Conservation (phyloP, 2,888 invertebrate genomes). For the Nesidiocoris tenuis region DNA sequence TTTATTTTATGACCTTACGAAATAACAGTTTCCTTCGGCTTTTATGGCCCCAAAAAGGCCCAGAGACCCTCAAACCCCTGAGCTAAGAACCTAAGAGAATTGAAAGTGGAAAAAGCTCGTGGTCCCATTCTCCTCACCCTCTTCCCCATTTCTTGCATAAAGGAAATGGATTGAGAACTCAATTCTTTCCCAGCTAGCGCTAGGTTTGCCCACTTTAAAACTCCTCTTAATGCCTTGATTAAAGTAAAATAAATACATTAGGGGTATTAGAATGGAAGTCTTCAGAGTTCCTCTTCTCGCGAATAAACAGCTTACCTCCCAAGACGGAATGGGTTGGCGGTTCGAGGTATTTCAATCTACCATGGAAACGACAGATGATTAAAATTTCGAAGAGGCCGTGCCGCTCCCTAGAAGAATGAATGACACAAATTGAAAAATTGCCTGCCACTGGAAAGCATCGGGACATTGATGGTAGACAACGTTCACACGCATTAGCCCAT, state of each 20-base stretch:
- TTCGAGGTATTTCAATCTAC: neutral
- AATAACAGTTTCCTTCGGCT: slow-evolving; percentile 6
- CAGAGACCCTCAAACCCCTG: neutral
- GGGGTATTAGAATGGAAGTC: slow-evolving; percentile 1
- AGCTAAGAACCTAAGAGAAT: neutral
- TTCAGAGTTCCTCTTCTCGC: neutral
- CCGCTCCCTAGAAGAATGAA: too few relatives aligned
- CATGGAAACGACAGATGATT: neutral
- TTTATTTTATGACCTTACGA: slow-evolving; percentile 13
- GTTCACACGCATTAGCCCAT: too few relatives aligned
- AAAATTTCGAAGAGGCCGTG: neutral
- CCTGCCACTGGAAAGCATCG: too few relatives aligned
- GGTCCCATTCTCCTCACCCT: neutral
- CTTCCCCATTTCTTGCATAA: neutral
- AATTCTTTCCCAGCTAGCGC: neutral
- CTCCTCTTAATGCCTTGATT: slow-evolving; percentile 12
- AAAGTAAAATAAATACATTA: slow-evolving; percentile 14
- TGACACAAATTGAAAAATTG: too few relatives aligned
- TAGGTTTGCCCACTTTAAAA: neutral
- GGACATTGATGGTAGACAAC: too few relatives aligned
- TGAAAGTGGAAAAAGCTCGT: neutral
- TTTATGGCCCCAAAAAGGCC: slow-evolving; percentile 1
- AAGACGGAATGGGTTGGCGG: neutral
- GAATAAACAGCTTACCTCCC: slow-evolving; percentile 6
- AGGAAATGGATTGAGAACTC: neutral